A percentile compares a stretch with the other conserved stretches of the same genome.
phyloP scores from a whole-genome alignment of 2,797 vertebrate genomes.

The Cichlasoma orientale region DNA sequence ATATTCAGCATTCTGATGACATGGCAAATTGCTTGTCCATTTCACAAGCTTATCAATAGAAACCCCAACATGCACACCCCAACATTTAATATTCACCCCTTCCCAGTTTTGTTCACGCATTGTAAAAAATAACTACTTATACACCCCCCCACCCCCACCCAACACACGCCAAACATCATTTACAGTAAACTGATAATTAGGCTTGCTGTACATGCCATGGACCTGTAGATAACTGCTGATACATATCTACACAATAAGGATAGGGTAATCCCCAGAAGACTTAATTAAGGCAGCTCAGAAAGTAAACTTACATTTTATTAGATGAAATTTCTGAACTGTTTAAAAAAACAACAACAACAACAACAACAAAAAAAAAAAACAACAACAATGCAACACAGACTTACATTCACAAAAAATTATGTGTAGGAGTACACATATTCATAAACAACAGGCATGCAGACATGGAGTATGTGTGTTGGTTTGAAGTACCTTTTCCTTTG shows the following conservation, averaged over 20 bases:
- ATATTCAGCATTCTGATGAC: constrained; percentile 47
- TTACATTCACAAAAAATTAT: constrained; percentile 43
- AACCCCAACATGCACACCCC: constrained; percentile 24
- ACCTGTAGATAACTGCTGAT: constrained; percentile 13
- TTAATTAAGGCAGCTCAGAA: constrained; percentile 23
- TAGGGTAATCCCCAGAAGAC: background rate
- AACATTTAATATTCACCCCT: constrained; percentile 21
- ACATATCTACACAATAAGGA: constrained; percentile 18
- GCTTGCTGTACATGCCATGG: constrained; percentile 2
- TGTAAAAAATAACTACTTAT: constrained; percentile 27
- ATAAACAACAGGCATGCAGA: constrained; percentile 35
- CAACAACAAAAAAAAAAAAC: too few species aligned
- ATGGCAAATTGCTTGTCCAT: constrained; percentile 23
- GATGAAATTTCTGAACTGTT: constrained; percentile 43
- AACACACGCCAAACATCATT: constrained; percentile 28
- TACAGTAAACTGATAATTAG: constrained; percentile 27
- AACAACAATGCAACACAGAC: constrained; percentile 12
- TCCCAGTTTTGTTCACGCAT: constrained; percentile 20
- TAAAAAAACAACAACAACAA: background rate
- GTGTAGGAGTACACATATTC: constrained; percentile 23
- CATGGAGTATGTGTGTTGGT: constrained; percentile 16
- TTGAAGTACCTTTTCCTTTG: constrained; percentile 34
- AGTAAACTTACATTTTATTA: constrained; percentile 25
- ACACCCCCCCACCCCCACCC: background rate
- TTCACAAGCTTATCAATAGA: constrained; percentile 16